Base-by-base conservation (phyloP, 2,113 vertebrate genomes). In the Xenus cinereus region DNA sequence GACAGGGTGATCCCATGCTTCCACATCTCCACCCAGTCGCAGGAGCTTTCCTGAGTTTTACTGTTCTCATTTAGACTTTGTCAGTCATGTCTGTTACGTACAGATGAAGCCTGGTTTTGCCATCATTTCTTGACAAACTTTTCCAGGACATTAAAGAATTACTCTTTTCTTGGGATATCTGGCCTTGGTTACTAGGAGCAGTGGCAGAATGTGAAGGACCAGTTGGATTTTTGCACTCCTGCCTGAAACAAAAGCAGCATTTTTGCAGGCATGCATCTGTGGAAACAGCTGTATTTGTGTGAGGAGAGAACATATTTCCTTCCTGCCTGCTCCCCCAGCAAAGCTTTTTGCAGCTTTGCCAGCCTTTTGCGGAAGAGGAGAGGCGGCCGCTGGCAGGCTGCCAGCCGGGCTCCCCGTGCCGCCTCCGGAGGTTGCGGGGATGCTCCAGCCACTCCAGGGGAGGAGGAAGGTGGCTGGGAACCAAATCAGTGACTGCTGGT, bases 221-320 rank as follows among this genome's bases (percentile, higher is more conserved):
- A 30, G 54, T 50, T 2, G 0, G 53, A 76, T 69, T 82, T 87
- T 54, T 54, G 53, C 4, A 4, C 22, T 68, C 32, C 10, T 0
- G 1, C 15, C 26, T 64, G 33, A 54, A 86, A 77, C 3, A 21
- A 87, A 93, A 68, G 60, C 45, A 18, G 30, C 12, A 4, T 39
- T 41, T 94, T 75, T 73, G 22, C 28, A 76, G 73, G 48, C 9
- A 1, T 12, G 2, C 20, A 33, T 73, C 30, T 91, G 71, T 78
- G 91, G 73, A 59, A 91, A 79, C 59, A 86, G 68, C 84, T 93
- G 68, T 81, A 69, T 92, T 89, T 84, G 24, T 81, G 57, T 53
- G 28, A 14, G 71, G 41, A 86, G 41, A 72, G 26, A 59, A 15
- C 4, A 0, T 33, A 63, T 80, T 67, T 56, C 50, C 59, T 84